Conservation (phyloP, 1,140 invertebrate species). For the Medauroidea extradentata region DNA sequence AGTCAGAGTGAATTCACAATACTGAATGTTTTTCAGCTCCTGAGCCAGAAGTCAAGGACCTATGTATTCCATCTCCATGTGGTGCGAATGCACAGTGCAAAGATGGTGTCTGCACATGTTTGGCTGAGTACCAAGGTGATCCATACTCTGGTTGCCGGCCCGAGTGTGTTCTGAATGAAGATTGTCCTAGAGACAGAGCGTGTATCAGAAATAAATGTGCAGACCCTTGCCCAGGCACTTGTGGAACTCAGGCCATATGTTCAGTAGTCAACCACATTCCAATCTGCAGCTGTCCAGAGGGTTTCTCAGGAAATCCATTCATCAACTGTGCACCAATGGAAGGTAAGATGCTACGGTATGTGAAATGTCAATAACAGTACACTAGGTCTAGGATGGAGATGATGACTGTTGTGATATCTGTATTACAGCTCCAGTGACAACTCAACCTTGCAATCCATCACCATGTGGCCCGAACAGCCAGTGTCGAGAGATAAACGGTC, state of each 20-base stretch:
- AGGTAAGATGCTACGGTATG: conserved; percentile 5
- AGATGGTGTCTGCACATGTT: conserved; percentile 57
- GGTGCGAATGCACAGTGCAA: conserved; percentile 57
- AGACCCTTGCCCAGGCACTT: conserved; percentile 64
- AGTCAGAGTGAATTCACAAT: neutral
- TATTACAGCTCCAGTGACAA: no score
- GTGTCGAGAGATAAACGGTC: no score
- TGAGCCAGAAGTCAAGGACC: conserved; percentile 43
- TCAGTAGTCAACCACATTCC: conserved; percentile 64
- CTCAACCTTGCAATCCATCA: no score
- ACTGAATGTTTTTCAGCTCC: conserved; percentile 23
- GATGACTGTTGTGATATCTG: no score
- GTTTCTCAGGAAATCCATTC: conserved; percentile 59
- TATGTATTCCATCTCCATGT: conserved; percentile 63
- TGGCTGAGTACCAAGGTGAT: conserved; percentile 63
- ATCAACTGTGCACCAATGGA: conserved; percentile 49
- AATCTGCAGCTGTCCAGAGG: conserved; percentile 62
- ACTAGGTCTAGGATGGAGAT: neutral
- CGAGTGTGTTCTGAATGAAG: conserved; percentile 63
- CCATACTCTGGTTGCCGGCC: conserved; percentile 68
- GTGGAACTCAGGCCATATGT: conserved; percentile 61
- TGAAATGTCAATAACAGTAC: neutral
- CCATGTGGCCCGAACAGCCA: no score
- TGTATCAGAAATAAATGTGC: conserved; percentile 65
- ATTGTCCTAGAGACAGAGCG: conserved; percentile 65